Conservation (phyloP, 2,113 vertebrate species). For the Antechinus flavipes region DNA sequence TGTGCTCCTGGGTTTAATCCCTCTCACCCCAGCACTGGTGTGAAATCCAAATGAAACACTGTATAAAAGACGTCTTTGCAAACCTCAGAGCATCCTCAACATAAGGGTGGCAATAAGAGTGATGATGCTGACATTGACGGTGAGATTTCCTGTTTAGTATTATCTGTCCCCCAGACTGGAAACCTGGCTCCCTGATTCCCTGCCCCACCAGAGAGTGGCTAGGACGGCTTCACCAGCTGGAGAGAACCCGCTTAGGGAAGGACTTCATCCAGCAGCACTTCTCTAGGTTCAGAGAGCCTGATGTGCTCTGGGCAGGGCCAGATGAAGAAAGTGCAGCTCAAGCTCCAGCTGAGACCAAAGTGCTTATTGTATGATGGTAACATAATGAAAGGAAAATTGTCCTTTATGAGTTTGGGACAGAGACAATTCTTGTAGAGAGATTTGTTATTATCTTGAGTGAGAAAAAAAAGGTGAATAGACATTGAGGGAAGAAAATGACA, state of each 20-base stretch:
- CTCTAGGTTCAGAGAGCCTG: not conserved
- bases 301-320: not conserved
- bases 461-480: not conserved
- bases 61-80: not conserved
- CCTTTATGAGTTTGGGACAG: not conserved
- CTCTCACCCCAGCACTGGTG: not conserved
- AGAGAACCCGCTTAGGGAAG: not conserved
- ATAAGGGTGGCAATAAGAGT: too few species aligned
- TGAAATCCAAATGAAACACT: not conserved
- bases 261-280: not conserved
- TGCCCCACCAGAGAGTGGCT: not conserved
- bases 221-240: not conserved
- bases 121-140: not conserved
- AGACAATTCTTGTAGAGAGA: not conserved
- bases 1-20: not conserved
- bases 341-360: not conserved
- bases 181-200: not conserved
- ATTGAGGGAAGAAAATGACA: not conserved
- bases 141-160: not conserved
- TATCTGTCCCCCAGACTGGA: not conserved
- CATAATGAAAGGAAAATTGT: not conserved
- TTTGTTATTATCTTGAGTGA: not conserved
- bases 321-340: not conserved
- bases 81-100: not conserved
- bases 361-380: not conserved